Base-by-base conservation (phyloP, 2,797 vertebrate species). In the Lateolabrax maculatus region DNA sequence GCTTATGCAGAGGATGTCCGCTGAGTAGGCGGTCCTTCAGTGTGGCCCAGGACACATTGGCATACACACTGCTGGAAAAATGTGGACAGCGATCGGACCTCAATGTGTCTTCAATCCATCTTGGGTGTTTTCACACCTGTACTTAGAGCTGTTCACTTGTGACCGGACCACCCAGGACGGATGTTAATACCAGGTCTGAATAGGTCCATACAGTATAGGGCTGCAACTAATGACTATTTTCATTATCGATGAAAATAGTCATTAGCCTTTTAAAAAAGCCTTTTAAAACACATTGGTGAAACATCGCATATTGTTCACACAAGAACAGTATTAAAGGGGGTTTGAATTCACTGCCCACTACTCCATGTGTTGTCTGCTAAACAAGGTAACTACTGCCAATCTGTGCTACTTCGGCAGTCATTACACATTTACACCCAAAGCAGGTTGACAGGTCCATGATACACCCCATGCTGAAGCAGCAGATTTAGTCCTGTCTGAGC, bases 401-500 rank as follows among this genome's bases (percentile, higher is more conserved):
- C 37, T 1, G 23, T 67, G 41, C 27, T 56, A 19, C 16, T 52
- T 64, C 58, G 46, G 18, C 34, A 77, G 13, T 79, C 67, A 31
- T 72, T 31, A 23, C 76, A 78, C 43, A 68, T 85, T 87, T 77
- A 44, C 75, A 81, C 71, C 60, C 46, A 87, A 89, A 88, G 44
- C 53, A 74, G 52, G 46, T 5, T 71, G 74, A 66, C 77, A 43
- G 62, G 67, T 70, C 75, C 18, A 5, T 55, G 77, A 74, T 74
- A 2, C 0, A 21, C 56, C 27, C 34, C 61, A 56, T 25, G 23
- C 56, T 41, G 69, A 64, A 39, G 63, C 43, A 75, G 68, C 81
- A 71, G 41, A 77, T 92, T 83, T 62, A 83, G 77, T 37, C 69
- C 5, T 31, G 65, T 78, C 27, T 85, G 87, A 93, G 83, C 21